phyloP scores from a whole-genome alignment of 2,888 invertebrate species.

The Eurois occulta region DNA sequence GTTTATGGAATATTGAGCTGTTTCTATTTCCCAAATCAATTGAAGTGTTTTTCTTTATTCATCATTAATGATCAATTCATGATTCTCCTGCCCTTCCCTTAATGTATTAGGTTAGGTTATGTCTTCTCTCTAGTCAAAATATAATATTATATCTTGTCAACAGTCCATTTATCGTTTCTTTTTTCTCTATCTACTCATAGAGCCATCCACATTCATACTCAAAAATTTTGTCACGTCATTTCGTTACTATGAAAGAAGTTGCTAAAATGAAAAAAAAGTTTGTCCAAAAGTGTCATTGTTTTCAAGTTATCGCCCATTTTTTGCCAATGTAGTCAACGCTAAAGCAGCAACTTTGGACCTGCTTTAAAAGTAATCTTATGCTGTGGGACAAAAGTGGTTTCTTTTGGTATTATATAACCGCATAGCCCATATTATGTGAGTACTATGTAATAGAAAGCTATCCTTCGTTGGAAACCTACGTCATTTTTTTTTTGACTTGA shows the following conservation, averaged over 20 bases:
- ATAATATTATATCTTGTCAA: background rate
- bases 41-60: too few species aligned
- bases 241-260: too few species aligned
- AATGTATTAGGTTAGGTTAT: background rate
- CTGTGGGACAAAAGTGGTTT: background rate
- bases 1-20: background rate
- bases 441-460: too few species aligned
- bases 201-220: too few species aligned
- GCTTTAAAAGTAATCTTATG: background rate
- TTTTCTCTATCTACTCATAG: too few species aligned
- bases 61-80: background rate
- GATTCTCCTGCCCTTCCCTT: background rate
- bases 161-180: background rate
- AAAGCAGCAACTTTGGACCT: background rate
- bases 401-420: too few species aligned
- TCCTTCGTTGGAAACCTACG: too few species aligned
- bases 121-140: background rate
- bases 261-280: too few species aligned
- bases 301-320: background rate
- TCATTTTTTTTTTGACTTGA: too few species aligned
- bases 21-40: background rate
- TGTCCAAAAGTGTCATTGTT: too few species aligned
- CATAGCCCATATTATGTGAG: too few species aligned
- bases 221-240: too few species aligned
- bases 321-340: background rate